These are phyloP conservation scores for Drosophila subobscura DNA, from an alignment of 1,140 invertebrate genomes.

Conservation along the genomic window DNA sequence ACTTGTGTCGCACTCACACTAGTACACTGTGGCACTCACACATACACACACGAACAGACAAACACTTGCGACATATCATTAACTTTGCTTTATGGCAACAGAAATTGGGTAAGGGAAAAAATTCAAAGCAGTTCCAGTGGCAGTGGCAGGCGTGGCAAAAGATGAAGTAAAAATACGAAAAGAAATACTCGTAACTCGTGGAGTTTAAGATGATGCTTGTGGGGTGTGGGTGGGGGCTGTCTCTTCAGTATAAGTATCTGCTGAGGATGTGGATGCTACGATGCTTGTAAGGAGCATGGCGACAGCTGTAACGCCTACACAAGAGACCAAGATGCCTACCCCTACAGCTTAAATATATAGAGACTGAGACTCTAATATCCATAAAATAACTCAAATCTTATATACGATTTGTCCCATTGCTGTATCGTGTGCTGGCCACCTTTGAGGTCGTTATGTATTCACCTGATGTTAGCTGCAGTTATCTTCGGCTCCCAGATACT, in stretches of 20 bases:
- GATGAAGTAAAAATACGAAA: constrained; percentile 64
- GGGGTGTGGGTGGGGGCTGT: constrained; percentile 13
- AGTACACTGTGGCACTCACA: constrained; percentile 6
- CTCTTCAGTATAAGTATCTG: constrained; percentile 16
- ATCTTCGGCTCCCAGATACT: constrained; percentile 6
- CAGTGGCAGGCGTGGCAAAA: constrained; percentile 29
- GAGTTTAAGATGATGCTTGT: constrained; percentile 18
- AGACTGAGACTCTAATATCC: constrained; percentile 52
- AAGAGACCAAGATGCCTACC: constrained; percentile 1
- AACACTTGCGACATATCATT: constrained; percentile 72
- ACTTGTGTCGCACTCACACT: constrained; percentile 23
- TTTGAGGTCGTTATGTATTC: constrained; percentile 30
- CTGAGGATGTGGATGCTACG: constrained; percentile 22
- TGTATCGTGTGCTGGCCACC: constrained; percentile 20
- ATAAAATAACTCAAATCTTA: constrained; percentile 66
- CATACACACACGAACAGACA: constrained; percentile 22
- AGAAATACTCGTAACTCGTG: constrained; percentile 51
- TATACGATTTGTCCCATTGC: constrained; percentile 26
- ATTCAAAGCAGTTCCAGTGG: constrained; percentile 33
- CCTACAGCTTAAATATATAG: not conserved
- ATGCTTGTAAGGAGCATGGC: constrained; percentile 43
- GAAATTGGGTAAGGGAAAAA: constrained; percentile 32
- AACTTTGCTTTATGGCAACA: constrained; percentile 69
- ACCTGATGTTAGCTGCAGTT: constrained; percentile 21
- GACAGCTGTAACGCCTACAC: constrained; percentile 51